Conservation (phyloP, 2,888 invertebrate species). For the Sphecodes monilicornis region DNA sequence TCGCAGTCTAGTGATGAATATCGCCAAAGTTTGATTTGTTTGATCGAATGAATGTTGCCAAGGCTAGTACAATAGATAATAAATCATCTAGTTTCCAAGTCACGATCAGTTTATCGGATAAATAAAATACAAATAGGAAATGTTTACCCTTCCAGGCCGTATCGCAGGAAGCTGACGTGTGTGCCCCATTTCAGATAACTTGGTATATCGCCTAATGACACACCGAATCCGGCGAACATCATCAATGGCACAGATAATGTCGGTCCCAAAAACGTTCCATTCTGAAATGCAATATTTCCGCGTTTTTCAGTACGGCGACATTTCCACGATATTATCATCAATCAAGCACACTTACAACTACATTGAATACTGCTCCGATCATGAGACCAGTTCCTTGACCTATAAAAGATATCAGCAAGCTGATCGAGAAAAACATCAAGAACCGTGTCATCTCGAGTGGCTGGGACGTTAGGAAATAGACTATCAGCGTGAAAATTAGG, state of each 20-base stretch:
- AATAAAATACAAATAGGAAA: neutral
- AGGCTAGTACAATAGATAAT: neutral
- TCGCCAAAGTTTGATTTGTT: too few relatives aligned
- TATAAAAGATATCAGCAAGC: slow-evolving; percentile 93
- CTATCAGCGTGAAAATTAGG: slow-evolving; percentile 89
- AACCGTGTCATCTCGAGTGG: slow-evolving; percentile 93
- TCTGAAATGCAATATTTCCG: slow-evolving; percentile 86
- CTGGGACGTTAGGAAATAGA: slow-evolving; percentile 96
- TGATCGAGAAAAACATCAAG: slow-evolving; percentile 93
- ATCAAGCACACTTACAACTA: slow-evolving; percentile 89
- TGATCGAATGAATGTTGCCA: neutral
- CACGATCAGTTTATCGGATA: neutral
- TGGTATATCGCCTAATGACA: slow-evolving; percentile 94
- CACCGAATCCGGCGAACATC: slow-evolving; percentile 98
- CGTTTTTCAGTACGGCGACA: neutral
- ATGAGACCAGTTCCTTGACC: slow-evolving; percentile 97
- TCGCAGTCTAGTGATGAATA: too few relatives aligned
- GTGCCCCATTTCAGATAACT: slow-evolving; percentile 95
- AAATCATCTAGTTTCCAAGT: neutral
- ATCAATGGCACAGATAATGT: slow-evolving; percentile 96
- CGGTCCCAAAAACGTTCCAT: slow-evolving; percentile 97
- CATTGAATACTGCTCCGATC: slow-evolving; percentile 95
- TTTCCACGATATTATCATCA: neutral
- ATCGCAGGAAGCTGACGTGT: slow-evolving; percentile 95
- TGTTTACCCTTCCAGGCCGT: slow-evolving; percentile 93